A percentile compares a stretch with the other conserved stretches of the same genome.
phyloP scores from a whole-genome alignment of 2,797 vertebrate genomes.

The Arrhamphus sclerolepis region DNA sequence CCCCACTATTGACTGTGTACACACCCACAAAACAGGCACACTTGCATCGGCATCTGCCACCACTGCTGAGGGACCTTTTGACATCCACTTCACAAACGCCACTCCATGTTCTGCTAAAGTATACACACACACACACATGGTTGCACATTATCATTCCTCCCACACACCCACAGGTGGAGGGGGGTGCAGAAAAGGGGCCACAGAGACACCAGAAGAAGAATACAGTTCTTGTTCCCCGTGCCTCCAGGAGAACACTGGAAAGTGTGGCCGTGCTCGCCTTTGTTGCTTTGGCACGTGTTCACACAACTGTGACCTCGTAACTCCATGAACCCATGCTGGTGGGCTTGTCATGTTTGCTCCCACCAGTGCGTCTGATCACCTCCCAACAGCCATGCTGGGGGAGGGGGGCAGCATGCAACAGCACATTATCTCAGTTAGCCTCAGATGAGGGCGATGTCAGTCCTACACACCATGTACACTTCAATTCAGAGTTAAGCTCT shows the following conservation, averaged over 20 bases:
- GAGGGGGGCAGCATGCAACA: conserved; percentile 38
- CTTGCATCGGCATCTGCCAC: conserved; percentile 25
- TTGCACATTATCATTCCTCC: conserved; percentile 3
- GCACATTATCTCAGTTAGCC: conserved; percentile 52
- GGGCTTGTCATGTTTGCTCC: conserved; percentile 69
- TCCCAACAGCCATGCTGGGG: conserved; percentile 60
- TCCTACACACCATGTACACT: conserved; percentile 2
- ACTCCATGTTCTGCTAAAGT: conserved; percentile 19
- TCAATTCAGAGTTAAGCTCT: background rate
- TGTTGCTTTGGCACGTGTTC: conserved; percentile 33
- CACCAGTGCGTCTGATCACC: conserved; percentile 55
- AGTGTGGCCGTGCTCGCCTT: conserved; percentile 28
- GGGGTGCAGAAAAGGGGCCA: conserved; percentile 27
- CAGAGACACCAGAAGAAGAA: background rate
- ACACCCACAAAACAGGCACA: conserved; percentile 22
- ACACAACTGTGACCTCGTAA: conserved; percentile 49
- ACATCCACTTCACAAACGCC: conserved; percentile 54
- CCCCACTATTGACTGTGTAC: conserved; percentile 54
- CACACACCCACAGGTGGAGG: conserved; percentile 18
- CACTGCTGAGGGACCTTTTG: conserved; percentile 42
- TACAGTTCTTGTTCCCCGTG: conserved; percentile 22
- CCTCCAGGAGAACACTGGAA: conserved; percentile 26
- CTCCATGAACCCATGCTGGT: conserved; percentile 59
- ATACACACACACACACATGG: conserved; percentile 13
- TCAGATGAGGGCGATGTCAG: conserved; percentile 47